phyloP scores from a whole-genome alignment of 1,140 invertebrate species.

The Araneus ventricosus region DNA sequence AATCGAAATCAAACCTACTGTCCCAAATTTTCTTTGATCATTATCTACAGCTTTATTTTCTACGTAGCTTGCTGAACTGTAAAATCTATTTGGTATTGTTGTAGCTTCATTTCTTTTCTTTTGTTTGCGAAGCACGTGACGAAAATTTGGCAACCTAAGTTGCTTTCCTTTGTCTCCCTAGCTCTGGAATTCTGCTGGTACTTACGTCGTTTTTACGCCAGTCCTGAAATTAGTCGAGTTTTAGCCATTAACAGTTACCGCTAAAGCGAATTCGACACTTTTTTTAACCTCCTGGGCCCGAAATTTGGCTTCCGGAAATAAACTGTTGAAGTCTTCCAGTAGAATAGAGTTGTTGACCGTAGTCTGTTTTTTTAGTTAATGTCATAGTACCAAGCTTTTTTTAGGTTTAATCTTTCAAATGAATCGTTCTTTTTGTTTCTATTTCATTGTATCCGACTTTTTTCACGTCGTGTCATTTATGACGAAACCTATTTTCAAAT shows the following conservation, averaged over 20 bases:
- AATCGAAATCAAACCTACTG: background rate
- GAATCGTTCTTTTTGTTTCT: background rate
- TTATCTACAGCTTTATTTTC: background rate
- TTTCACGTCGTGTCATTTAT: too few relatives aligned
- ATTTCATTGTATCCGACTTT: background rate
- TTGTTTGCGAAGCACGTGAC: slow-evolving; percentile 9
- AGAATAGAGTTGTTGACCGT: slow-evolving; percentile 33
- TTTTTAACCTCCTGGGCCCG: background rate
- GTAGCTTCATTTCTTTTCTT: slow-evolving; percentile 10
- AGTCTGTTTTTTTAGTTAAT: slow-evolving; percentile 1
- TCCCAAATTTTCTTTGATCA: background rate
- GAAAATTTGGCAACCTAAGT: slow-evolving; percentile 29
- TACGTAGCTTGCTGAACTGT: background rate
- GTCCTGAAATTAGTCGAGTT: slow-evolving; percentile 29
- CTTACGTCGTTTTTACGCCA: slow-evolving; percentile 33
- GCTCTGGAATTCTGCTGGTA: slow-evolving; percentile 28
- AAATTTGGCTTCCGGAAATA: slow-evolving; percentile 17
- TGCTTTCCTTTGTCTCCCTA: slow-evolving; percentile 26
- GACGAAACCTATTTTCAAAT: too few relatives aligned
- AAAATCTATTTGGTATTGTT: slow-evolving; percentile 41
- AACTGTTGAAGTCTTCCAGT: background rate
- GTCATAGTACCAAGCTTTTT: background rate
- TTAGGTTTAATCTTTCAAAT: background rate
- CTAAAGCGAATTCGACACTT: slow-evolving; percentile 1
- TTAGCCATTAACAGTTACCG: slow-evolving; percentile 6